Evolutionary conservation across 2,113 vertebrate genomes (phyloP).

Genomic region (Microcebus lehilahytsara): DNA sequence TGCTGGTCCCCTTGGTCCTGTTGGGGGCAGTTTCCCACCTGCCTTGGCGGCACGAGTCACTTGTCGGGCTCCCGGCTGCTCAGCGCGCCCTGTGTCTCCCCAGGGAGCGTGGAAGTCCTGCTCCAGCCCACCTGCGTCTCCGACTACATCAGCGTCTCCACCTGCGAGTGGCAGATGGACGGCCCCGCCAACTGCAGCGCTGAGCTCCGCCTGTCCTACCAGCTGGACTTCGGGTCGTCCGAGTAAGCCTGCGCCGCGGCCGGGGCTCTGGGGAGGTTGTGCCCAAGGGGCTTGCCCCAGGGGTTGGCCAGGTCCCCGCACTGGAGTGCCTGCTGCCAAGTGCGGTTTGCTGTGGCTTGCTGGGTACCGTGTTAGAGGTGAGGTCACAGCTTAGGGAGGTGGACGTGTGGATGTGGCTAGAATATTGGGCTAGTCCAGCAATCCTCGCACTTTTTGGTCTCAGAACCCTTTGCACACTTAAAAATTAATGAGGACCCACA

Average conservation of each 20-base stretch:
- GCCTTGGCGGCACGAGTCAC: neutral
- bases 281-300: neutral
- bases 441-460: neutral
- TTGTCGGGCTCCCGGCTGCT: neutral
- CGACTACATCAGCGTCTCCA: slow-evolving; percentile 72
- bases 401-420: neutral
- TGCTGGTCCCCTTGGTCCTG: neutral
- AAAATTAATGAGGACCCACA: neutral
- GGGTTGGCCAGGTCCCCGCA: neutral
- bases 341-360: accelerated
- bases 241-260: slow-evolving; percentile 28
- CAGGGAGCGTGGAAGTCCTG: slow-evolving; percentile 54
- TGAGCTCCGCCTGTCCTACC: slow-evolving; percentile 69
- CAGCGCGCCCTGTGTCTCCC: neutral
- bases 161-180: slow-evolving; percentile 80
- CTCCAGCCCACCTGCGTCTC: slow-evolving; percentile 74
- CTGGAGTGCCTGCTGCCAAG: neutral
- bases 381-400: neutral
- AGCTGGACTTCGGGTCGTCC: accelerated
- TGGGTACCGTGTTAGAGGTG: accelerated
- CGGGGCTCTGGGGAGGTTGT: neutral
- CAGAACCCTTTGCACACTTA: neutral
- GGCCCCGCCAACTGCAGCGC: slow-evolving; percentile 68
- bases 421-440: neutral
- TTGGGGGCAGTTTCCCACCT: neutral